Evolutionary conservation across 2,888 invertebrate species (phyloP).

Genomic region (Melanostoma scalare): DNA sequence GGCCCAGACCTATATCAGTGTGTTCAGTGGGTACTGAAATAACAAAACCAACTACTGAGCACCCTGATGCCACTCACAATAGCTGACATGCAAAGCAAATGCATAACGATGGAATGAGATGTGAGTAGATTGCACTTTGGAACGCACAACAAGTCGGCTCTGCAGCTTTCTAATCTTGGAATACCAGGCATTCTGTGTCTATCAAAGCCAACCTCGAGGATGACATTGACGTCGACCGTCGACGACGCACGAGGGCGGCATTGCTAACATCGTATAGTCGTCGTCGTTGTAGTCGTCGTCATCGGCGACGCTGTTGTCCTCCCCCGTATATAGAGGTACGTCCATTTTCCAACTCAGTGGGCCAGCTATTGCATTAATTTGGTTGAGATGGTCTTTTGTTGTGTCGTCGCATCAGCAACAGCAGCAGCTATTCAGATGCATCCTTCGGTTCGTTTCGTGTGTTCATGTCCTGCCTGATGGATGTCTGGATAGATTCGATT

Average conservation of each 20-base stretch:
- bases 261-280: not conserved
- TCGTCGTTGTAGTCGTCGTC: not conserved
- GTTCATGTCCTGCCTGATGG: constrained; percentile 42
- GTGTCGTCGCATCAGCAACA: constrained; percentile 31
- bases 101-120: constrained; percentile 22
- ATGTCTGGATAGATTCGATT: constrained; percentile 42
- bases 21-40: constrained; percentile 45
- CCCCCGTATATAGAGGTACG: constrained; percentile 47
- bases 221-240: constrained; percentile 36
- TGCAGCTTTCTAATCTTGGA: constrained; percentile 47
- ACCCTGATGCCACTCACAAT: constrained; percentile 35
- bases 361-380: constrained; percentile 71
- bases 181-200: constrained; percentile 62
- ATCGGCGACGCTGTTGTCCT: not conserved
- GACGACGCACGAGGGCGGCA: constrained; percentile 17
- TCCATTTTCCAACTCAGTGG: constrained; percentile 71
- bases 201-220: constrained; percentile 45
- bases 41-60: constrained; percentile 30
- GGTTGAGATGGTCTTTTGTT: constrained; percentile 72
- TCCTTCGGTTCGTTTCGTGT: constrained; percentile 27
- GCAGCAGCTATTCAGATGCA: constrained; percentile 34
- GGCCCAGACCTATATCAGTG: constrained; percentile 23
- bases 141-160: constrained; percentile 49
- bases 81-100: constrained; percentile 59
- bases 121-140: constrained; percentile 5